These are phyloP conservation scores for Spisula subtruncata DNA, from an alignment of 2,888 invertebrate species.

Conservation along the genomic window DNA sequence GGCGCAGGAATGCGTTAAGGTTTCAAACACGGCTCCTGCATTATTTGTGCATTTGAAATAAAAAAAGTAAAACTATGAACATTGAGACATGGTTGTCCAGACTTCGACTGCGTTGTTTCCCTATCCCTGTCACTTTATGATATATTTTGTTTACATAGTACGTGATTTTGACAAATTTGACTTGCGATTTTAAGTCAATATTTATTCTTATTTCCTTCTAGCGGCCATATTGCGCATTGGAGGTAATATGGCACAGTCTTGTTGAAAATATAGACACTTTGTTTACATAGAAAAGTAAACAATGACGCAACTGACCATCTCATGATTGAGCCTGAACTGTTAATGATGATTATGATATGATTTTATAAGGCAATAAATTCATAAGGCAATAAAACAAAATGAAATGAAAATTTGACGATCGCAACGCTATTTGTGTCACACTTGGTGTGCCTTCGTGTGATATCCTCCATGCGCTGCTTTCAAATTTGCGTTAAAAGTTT, in stretches of 20 bases:
- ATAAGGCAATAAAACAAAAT: too few relatives aligned
- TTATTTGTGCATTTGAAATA: background rate
- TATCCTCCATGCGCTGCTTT: too few relatives aligned
- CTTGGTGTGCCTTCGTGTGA: too few relatives aligned
- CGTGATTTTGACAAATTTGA: conserved; percentile 42
- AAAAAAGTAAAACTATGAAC: background rate
- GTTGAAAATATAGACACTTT: background rate
- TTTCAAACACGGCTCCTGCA: background rate
- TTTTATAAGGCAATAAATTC: too few relatives aligned
- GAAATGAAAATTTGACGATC: too few relatives aligned
- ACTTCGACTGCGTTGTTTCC: conserved; percentile 9
- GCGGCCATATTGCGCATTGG: conserved; percentile 4
- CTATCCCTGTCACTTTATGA: conserved; percentile 35
- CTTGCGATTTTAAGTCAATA: conserved; percentile 30
- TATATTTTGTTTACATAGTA: conserved; percentile 54
- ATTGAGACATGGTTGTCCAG: background rate
- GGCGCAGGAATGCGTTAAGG: background rate
- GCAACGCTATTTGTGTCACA: too few relatives aligned
- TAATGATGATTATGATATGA: too few relatives aligned
- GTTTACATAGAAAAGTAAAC: background rate
- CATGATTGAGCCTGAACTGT: too few relatives aligned
- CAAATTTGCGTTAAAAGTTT: too few relatives aligned
- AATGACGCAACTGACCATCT: background rate
- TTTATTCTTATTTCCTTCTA: conserved; percentile 42
- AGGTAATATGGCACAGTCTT: background rate